These are phyloP conservation scores for Doryteuthis pealeii DNA, from an alignment of 1,140 invertebrate genomes.

Conservation along the genomic window DNA sequence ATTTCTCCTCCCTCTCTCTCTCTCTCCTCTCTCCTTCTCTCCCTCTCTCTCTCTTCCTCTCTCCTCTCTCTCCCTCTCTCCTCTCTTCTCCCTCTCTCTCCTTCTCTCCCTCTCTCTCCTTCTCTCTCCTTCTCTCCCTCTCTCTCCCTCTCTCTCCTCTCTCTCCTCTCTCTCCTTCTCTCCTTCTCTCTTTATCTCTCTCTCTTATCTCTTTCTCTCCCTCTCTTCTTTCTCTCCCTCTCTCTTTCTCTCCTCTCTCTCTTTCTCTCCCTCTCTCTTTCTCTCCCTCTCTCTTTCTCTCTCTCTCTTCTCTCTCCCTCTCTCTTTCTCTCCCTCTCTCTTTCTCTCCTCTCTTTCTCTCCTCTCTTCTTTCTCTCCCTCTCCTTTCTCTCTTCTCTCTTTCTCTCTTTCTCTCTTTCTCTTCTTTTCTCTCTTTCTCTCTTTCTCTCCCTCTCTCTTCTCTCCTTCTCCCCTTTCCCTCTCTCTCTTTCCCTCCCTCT, in stretches of 20 bases:
- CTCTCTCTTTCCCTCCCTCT: slow-evolving; percentile 25
- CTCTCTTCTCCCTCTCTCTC: too few relatives aligned
- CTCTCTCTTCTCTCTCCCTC: slow-evolving; percentile 19
- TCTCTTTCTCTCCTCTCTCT: slow-evolving; percentile 21
- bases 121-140: too few relatives aligned
- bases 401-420: slow-evolving; percentile 20
- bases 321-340: slow-evolving; percentile 19
- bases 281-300: slow-evolving; percentile 17
- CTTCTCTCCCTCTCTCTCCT: too few relatives aligned
- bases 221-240: slow-evolving; percentile 16
- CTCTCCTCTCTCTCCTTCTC: too few relatives aligned
- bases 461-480: slow-evolving; percentile 17
- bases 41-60: too few relatives aligned
- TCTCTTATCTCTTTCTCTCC: too few relatives aligned
- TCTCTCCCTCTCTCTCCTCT: too few relatives aligned
- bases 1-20: too few relatives aligned
- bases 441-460: slow-evolving; percentile 23
- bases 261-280: too few relatives aligned
- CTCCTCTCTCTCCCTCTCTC: too few relatives aligned
- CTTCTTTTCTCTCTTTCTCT: slow-evolving; percentile 17
- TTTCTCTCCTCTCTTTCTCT: slow-evolving; percentile 23
- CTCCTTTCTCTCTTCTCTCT: slow-evolving; percentile 16
- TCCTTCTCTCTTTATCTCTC: too few relatives aligned
- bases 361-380: slow-evolving; percentile 17
- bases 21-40: neutral